Percentiles rank a stretch among this genome's conserved stretches.
phyloP scores from a whole-genome alignment of 2,797 vertebrate genomes.

The Rhinatrema bivittatum region DNA sequence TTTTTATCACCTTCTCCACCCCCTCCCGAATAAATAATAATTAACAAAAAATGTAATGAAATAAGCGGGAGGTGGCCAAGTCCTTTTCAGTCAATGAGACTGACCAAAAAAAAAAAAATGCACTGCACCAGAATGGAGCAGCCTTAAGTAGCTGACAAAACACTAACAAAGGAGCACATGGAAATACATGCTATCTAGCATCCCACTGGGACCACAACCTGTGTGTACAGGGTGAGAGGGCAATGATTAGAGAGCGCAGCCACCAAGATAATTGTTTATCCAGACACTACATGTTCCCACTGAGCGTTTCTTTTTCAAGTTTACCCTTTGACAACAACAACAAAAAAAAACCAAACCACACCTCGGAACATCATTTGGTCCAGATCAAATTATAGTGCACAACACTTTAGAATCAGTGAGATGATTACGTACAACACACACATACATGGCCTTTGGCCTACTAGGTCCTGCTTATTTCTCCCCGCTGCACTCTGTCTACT shows the following conservation, averaged over 20 bases:
- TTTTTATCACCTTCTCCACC: constrained; percentile 44
- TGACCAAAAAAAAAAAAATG: constrained; percentile 3
- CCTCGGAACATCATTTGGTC: constrained; percentile 28
- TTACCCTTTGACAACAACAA: too few relatives aligned
- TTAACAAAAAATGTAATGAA: constrained; percentile 54
- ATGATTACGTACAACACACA: neutral
- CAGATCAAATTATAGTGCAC: constrained; percentile 11
- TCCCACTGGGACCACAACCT: constrained; percentile 75
- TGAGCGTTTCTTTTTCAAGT: constrained; percentile 40
- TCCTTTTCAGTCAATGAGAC: constrained; percentile 30
- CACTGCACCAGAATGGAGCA: constrained; percentile 44
- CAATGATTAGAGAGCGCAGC: constrained; percentile 40
- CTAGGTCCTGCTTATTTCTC: too few relatives aligned
- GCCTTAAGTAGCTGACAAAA: constrained; percentile 63
- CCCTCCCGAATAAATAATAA: constrained; percentile 59
- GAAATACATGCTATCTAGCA: constrained; percentile 76
- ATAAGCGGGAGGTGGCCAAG: constrained; percentile 40
- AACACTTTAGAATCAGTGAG: constrained; percentile 21
- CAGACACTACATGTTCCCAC: constrained; percentile 40
- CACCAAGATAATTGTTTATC: constrained; percentile 53
- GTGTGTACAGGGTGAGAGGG: constrained; percentile 69
- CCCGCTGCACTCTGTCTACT: too few relatives aligned
- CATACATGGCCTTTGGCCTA: constrained; percentile 5
- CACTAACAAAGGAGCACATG: constrained; percentile 82
- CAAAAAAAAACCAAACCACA: too few relatives aligned